These are phyloP conservation scores for Oophaga pumilio DNA, from an alignment of 2,113 vertebrate genomes.

Conservation along the genomic window DNA sequence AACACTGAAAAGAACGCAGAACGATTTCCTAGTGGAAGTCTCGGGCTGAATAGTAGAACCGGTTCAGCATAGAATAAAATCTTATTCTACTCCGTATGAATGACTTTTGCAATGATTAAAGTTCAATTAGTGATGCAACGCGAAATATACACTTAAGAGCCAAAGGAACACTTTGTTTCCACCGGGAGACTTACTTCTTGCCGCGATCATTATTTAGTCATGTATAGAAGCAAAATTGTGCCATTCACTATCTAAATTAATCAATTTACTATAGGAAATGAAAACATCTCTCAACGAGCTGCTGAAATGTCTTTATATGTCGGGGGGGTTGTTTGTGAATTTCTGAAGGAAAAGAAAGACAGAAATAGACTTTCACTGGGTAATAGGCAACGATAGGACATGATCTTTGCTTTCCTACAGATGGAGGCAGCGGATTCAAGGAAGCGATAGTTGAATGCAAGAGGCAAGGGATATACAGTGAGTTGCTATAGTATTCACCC, in stretches of 20 bases:
- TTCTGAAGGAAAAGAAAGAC: background rate
- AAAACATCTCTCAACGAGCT: background rate
- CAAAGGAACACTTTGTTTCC: background rate
- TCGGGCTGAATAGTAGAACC: background rate
- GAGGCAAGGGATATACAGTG: too few species aligned
- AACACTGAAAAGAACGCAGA: slow-evolving; percentile 4
- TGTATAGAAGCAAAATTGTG: background rate
- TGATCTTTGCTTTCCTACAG: background rate
- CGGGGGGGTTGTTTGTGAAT: background rate
- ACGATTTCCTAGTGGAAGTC: background rate
- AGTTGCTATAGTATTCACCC: too few species aligned
- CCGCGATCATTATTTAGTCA: background rate
- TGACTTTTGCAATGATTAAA: background rate
- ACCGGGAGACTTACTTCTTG: background rate
- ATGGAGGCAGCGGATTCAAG: background rate
- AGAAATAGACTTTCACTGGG: background rate
- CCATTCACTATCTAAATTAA: background rate
- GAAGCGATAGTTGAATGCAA: too few species aligned
- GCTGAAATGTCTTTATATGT: background rate
- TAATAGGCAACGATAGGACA: background rate
- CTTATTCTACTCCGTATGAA: background rate
- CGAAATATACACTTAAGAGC: background rate
- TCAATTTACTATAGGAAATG: background rate
- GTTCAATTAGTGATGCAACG: background rate
- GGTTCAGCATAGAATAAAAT: slow-evolving; percentile 6